These are phyloP conservation scores for Xanthia icteritia DNA, from an alignment of 2,888 invertebrate genomes.

Conservation along the genomic window DNA sequence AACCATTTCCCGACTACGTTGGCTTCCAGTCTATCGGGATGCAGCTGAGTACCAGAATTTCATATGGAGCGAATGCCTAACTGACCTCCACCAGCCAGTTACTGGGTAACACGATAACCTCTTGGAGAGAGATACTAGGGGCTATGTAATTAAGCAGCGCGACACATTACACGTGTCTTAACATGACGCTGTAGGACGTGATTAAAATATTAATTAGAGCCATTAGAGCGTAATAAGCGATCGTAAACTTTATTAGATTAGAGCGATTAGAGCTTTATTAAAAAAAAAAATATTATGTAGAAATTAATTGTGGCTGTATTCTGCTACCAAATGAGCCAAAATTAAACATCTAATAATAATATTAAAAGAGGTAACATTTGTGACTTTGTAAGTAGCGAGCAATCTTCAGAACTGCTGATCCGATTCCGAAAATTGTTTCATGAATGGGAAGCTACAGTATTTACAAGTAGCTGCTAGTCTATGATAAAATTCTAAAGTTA, in stretches of 20 bases:
- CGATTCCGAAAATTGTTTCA: no score
- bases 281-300: no score
- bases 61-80: neutral
- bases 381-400: neutral
- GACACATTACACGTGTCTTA: neutral
- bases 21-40: neutral
- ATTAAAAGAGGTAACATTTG: neutral
- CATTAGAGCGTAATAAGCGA: slow-evolving; percentile 9
- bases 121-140: neutral
- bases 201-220: slow-evolving; percentile 22
- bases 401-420: no score
- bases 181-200: neutral
- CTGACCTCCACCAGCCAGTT: neutral
- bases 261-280: no score
- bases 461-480: neutral
- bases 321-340: no score
- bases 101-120: neutral
- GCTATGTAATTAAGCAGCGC: neutral
- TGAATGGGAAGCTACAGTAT: no score
- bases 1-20: no score
- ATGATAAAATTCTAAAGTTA: neutral
- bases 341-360: neutral
- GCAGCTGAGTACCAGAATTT: neutral
- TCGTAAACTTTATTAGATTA: neutral
- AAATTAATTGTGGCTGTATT: neutral